A percentile compares a stretch with the other conserved stretches of the same genome.
Evolutionary conservation across 2,888 invertebrate species (phyloP).

Genomic region (Brachylomia viminalis): DNA sequence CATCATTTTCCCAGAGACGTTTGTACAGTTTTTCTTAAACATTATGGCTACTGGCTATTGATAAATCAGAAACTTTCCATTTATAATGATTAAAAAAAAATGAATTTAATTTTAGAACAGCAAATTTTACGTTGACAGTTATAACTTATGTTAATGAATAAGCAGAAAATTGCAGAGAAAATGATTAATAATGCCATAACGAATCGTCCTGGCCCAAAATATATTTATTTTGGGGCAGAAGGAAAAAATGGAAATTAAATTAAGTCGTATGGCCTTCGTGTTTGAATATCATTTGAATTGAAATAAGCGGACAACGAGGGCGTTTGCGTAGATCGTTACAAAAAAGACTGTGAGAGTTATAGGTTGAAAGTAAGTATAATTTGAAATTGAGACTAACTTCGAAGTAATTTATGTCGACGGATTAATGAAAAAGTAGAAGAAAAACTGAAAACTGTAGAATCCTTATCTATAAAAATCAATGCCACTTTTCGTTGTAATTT

Average conservation of each 20-base stretch:
- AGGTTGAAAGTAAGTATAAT: neutral
- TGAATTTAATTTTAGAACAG: neutral
- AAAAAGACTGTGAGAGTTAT: conserved; percentile 43
- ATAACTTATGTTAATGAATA: conserved; percentile 35
- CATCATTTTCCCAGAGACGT: neutral
- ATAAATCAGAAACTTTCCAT: neutral
- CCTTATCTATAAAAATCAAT: no score
- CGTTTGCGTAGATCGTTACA: conserved; percentile 19
- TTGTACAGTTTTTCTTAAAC: neutral
- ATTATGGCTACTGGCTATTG: neutral
- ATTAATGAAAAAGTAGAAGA: neutral
- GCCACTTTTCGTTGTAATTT: no score
- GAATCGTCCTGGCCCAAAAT: conserved; percentile 36
- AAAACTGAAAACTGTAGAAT: neutral
- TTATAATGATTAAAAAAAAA: neutral
- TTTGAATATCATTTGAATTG: conserved; percentile 61
- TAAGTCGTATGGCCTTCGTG: conserved; percentile 51
- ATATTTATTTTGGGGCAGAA: conserved; percentile 39
- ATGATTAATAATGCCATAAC: conserved; percentile 22
- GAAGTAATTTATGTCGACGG: neutral
- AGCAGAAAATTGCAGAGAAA: conserved; percentile 31
- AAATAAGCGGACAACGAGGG: conserved; percentile 33
- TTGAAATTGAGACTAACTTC: neutral
- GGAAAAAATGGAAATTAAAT: conserved; percentile 60
- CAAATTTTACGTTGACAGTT: conserved; percentile 7